These are phyloP conservation scores for Elysia chlorotica DNA, from an alignment of 1,140 invertebrate genomes.

Conservation along the genomic window DNA sequence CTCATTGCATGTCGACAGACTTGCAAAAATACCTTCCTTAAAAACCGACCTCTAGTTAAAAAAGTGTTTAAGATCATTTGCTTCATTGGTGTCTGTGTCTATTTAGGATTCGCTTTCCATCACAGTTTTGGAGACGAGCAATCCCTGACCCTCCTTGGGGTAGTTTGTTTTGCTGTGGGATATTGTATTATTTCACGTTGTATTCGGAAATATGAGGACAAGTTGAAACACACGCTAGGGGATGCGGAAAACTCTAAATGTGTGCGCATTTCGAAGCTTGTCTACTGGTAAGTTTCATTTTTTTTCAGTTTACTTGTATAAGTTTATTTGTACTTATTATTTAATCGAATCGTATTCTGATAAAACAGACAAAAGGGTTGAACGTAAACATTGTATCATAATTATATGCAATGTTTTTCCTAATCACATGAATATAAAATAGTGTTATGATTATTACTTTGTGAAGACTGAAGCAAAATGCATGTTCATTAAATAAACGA, in stretches of 20 bases:
- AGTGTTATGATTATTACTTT: too few species aligned
- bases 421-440: too few species aligned
- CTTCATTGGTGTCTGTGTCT: constrained; percentile 17
- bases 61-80: not conserved
- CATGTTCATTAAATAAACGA: too few species aligned
- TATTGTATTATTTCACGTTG: not conserved
- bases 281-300: not conserved
- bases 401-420: too few species aligned
- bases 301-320: not conserved
- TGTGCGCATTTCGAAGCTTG: not conserved
- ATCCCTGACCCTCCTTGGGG: constrained; percentile 23
- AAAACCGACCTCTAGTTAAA: not conserved
- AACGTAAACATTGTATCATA: too few species aligned
- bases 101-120: constrained; percentile 26
- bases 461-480: too few species aligned
- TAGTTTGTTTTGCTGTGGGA: constrained; percentile 14
- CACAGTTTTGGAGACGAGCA: constrained; percentile 32
- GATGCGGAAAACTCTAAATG: not conserved
- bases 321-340: not conserved
- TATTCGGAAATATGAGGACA: not conserved
- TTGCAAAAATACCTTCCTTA: not conserved
- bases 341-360: too few species aligned
- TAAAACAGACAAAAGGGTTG: too few species aligned
- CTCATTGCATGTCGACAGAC: not conserved
- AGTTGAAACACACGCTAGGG: not conserved